Percentiles rank a stretch among this genome's conserved stretches.
Conservation (phyloP, 2,113 vertebrate genomes). For the Manacus vitellinus region DNA sequence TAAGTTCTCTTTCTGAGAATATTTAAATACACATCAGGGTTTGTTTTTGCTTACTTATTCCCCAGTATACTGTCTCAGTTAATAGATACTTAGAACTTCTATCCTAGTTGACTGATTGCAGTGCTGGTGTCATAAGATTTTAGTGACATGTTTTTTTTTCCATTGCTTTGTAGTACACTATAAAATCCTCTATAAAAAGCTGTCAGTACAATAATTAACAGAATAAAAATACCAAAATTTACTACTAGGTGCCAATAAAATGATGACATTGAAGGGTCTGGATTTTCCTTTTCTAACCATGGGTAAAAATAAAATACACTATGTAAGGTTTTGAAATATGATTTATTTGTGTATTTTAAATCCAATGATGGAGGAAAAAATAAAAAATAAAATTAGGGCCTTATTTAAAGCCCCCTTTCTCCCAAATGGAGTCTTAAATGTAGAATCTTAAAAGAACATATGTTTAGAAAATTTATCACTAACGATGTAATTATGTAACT, state of each 20-base stretch:
- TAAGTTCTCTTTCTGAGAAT: background rate
- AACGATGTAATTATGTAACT: background rate
- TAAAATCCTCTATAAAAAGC: background rate
- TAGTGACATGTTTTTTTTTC: background rate
- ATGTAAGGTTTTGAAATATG: background rate
- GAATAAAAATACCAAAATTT: background rate
- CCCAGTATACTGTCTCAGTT: background rate
- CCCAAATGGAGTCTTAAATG: background rate
- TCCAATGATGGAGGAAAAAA: background rate
- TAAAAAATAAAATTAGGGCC: too few relatives aligned
- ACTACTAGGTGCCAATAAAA: background rate
- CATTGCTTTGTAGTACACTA: background rate
- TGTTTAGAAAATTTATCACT: background rate
- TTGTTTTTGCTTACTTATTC: background rate
- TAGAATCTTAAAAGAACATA: background rate
- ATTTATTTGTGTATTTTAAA: background rate
- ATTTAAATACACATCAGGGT: background rate
- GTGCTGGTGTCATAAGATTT: background rate
- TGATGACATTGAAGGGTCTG: background rate
- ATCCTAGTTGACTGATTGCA: background rate
- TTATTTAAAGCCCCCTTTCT: background rate
- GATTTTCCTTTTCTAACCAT: background rate
- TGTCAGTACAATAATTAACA: background rate
- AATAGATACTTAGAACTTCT: background rate
- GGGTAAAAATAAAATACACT: background rate